Percentiles rank a stretch among this genome's conserved stretches.
Conservation (phyloP, 2,113 vertebrate genomes). For the Malurus cyaneus region DNA sequence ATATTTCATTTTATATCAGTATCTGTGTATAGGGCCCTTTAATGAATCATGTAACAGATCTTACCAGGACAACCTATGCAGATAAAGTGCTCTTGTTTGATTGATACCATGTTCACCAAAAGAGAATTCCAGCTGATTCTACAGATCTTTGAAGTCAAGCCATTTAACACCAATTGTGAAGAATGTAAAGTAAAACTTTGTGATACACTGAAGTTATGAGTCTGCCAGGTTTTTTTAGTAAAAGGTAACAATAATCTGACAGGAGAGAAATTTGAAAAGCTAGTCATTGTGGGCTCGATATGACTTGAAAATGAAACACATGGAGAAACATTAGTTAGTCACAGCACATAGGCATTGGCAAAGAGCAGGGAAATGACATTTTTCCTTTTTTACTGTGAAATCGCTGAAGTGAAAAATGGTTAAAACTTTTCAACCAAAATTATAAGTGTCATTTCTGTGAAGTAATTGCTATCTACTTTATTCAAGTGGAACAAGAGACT, state of each 20-base stretch:
- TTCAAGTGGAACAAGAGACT: background rate
- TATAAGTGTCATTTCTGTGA: background rate
- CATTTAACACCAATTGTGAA: background rate
- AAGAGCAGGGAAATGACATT: background rate
- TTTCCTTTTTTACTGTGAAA: background rate
- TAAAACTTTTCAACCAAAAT: background rate
- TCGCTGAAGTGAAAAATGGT: background rate
- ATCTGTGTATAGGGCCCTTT: background rate
- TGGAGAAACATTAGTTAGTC: background rate
- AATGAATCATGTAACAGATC: background rate
- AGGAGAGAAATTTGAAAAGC: background rate
- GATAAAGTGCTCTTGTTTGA: background rate
- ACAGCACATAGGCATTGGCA: background rate
- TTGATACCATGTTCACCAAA: background rate
- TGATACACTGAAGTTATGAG: background rate
- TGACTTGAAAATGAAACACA: background rate
- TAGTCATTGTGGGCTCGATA: background rate
- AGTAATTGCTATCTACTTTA: background rate
- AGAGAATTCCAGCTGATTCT: background rate
- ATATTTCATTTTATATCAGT: background rate
- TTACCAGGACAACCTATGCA: background rate
- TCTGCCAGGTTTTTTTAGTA: background rate
- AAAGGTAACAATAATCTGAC: background rate
- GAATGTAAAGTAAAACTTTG: background rate
- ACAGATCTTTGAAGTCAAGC: background rate